Evolutionary conservation across 2,888 invertebrate species (phyloP).

Genomic region (Macaria notata): DNA sequence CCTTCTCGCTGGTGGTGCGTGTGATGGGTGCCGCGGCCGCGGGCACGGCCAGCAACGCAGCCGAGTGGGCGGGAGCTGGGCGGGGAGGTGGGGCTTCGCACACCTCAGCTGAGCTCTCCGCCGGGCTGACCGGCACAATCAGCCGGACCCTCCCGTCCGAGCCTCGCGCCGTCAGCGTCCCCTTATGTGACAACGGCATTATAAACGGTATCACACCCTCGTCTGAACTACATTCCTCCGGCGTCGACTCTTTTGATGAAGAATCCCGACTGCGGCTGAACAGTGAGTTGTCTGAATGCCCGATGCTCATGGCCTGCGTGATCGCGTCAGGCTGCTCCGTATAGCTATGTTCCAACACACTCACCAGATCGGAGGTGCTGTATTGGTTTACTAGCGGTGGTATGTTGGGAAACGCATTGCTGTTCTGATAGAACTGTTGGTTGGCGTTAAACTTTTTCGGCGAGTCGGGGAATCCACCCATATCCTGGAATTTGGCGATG

Average conservation of each 20-base stretch:
- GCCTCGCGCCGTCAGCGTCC: slow-evolving; percentile 83
- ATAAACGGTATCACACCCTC: slow-evolving; percentile 80
- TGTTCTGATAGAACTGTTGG: slow-evolving; percentile 68
- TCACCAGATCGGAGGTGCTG: slow-evolving; percentile 61
- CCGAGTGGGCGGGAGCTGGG: slow-evolving; percentile 57
- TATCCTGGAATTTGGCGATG: slow-evolving; percentile 65
- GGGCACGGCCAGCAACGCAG: slow-evolving; percentile 80
- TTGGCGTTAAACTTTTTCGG: slow-evolving; percentile 50
- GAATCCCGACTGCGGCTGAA: slow-evolving; percentile 68
- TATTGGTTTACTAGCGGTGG: slow-evolving; percentile 63
- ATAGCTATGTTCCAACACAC: slow-evolving; percentile 40
- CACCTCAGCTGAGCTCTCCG: slow-evolving; percentile 59
- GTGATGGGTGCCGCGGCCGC: slow-evolving; percentile 85
- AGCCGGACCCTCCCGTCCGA: slow-evolving; percentile 83
- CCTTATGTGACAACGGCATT: slow-evolving; percentile 85
- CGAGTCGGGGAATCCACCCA: slow-evolving; percentile 51
- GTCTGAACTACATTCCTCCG: slow-evolving; percentile 65
- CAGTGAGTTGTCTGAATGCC: slow-evolving; percentile 61
- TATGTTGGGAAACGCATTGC: slow-evolving; percentile 69
- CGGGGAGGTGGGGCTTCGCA: slow-evolving; percentile 41
- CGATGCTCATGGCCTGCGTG: slow-evolving; percentile 66
- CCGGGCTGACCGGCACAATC: slow-evolving; percentile 84
- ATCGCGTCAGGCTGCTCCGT: slow-evolving; percentile 16
- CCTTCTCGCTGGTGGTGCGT: slow-evolving; percentile 92
- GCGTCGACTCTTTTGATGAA: slow-evolving; percentile 73